A percentile compares a stretch with the other conserved stretches of the same genome.
phyloP scores from a whole-genome alignment of 2,888 invertebrate genomes.

The Cacoxenus indagator region DNA sequence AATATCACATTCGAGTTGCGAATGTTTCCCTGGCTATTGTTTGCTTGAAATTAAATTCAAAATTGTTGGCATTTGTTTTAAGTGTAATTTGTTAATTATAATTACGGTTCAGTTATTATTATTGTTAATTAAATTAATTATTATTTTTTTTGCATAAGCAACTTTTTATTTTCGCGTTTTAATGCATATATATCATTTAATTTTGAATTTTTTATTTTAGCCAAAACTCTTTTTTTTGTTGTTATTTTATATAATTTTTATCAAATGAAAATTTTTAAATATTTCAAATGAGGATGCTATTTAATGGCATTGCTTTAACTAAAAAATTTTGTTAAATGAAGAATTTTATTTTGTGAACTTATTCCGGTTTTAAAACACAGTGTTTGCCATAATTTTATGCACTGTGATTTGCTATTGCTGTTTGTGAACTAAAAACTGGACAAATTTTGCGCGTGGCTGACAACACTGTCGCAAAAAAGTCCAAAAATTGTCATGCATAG shows the following conservation, averaged over 20 bases:
- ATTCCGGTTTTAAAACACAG: conserved; percentile 48
- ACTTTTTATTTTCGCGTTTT: conserved; percentile 17
- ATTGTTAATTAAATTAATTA: conserved; percentile 17
- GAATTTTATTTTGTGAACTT: conserved; percentile 42
- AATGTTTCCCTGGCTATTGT: conserved; percentile 71
- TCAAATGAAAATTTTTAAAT: conserved; percentile 24
- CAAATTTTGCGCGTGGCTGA: background rate
- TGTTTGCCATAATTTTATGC: conserved; percentile 48
- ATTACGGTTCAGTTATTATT: conserved; percentile 7
- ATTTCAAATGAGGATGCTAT: conserved; percentile 55
- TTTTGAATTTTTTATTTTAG: conserved; percentile 53
- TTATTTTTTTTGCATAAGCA: conserved; percentile 25
- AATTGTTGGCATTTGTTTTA: conserved; percentile 45
- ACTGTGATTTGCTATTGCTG: conserved; percentile 62
- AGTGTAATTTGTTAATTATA: conserved; percentile 26
- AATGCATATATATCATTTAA: conserved; percentile 64
- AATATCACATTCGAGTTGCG: conserved; percentile 71
- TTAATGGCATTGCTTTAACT: conserved; percentile 32
- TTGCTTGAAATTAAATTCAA: conserved; percentile 66
- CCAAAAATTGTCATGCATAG: background rate
- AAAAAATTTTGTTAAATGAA: conserved; percentile 42
- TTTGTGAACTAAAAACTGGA: conserved; percentile 42
- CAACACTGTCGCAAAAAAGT: background rate
- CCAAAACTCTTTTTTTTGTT: conserved; percentile 22
- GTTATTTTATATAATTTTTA: conserved; percentile 44